Percentiles rank a stretch among this genome's conserved stretches.
Conservation (phyloP, 2,888 invertebrate genomes). For the Molanna angustata region DNA sequence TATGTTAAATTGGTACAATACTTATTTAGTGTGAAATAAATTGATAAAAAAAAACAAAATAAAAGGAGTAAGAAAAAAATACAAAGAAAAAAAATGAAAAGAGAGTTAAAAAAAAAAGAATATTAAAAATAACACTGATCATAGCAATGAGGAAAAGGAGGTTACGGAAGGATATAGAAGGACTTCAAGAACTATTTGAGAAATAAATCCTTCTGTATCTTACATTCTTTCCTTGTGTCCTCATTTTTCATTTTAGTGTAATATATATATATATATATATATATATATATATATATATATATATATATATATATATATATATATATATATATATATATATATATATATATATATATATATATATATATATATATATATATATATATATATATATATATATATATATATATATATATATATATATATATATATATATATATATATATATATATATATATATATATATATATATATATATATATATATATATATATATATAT, state of each 20-base stretch:
- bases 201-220: background rate
- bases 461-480: background rate
- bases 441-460: background rate
- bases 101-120: too few relatives aligned
- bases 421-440: background rate
- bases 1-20: too few relatives aligned
- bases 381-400: background rate
- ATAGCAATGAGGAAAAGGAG: too few relatives aligned
- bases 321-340: background rate
- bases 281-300: background rate
- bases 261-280: background rate
- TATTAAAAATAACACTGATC: too few relatives aligned
- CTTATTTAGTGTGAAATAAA: too few relatives aligned
- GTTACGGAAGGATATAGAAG: too few relatives aligned
- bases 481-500: background rate
- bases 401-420: background rate
- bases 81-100: too few relatives aligned
- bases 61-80: too few relatives aligned
- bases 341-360: background rate
- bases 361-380: background rate
- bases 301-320: background rate
- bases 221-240: too few relatives aligned
- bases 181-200: too few relatives aligned
- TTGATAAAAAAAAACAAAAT: too few relatives aligned
- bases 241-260: too few relatives aligned